Evolutionary conservation across 1,140 invertebrate genomes (phyloP).

Genomic region (Chymomyza costata): DNA sequence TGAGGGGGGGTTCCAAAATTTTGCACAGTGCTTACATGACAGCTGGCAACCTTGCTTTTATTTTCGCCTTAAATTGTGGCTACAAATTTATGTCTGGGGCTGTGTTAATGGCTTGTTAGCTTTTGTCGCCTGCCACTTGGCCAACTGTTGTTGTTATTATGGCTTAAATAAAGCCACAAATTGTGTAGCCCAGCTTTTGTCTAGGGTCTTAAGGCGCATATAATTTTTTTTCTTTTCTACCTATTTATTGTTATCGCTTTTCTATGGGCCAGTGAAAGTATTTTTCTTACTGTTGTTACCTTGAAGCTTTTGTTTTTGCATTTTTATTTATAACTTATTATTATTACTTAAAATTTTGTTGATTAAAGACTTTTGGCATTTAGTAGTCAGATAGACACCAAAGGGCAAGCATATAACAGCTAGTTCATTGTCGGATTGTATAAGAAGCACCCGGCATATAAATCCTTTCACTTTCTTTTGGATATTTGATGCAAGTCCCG

Average conservation of each 20-base stretch:
- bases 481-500: too few species aligned
- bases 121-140: slow-evolving; percentile 37
- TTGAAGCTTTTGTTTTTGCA: too few species aligned
- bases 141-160: slow-evolving; percentile 52
- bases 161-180: too few species aligned
- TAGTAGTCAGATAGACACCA: too few species aligned
- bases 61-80: slow-evolving; percentile 33
- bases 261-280: slow-evolving; percentile 11
- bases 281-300: slow-evolving; percentile 2
- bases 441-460: slow-evolving; percentile 48
- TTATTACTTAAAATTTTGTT: slow-evolving; percentile 15
- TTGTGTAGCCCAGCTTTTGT: too few species aligned
- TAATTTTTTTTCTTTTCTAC: too few species aligned
- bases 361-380: slow-evolving; percentile 20
- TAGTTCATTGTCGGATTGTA: slow-evolving; percentile 28
- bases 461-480: slow-evolving; percentile 59
- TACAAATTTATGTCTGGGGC: slow-evolving; percentile 42
- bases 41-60: slow-evolving; percentile 53
- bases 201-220: too few species aligned
- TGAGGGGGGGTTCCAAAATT: background rate
- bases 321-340: slow-evolving; percentile 31
- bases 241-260: slow-evolving; percentile 32
- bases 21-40: slow-evolving; percentile 16
- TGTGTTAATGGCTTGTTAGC: slow-evolving; percentile 57
- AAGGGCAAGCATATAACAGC: too few species aligned